A percentile compares a stretch with the other conserved stretches of the same genome.
phyloP scores from a whole-genome alignment of 1,140 invertebrate species.

The Lasioglossum baleicum region DNA sequence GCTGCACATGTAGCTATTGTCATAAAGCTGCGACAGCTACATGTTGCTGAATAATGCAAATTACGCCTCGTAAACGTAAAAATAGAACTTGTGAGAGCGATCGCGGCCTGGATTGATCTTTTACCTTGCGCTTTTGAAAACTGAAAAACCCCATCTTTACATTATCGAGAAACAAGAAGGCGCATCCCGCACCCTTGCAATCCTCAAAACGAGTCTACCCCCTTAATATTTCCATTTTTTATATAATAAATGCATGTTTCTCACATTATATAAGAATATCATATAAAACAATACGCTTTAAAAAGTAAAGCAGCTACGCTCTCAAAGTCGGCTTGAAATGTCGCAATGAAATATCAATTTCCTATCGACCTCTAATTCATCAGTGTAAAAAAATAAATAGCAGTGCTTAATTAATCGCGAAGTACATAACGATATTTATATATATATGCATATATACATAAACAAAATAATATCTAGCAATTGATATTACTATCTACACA shows the following conservation, averaged over 20 bases:
- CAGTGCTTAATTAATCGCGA: constrained; percentile 30
- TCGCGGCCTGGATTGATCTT: no score
- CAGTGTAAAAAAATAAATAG: constrained; percentile 45
- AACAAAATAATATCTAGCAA: constrained; percentile 29
- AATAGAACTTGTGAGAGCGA: no score
- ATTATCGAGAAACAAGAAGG: no score
- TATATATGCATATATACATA: constrained; percentile 31
- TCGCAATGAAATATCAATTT: constrained; percentile 35
- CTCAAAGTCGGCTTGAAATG: background rate
- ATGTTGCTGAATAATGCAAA: no score
- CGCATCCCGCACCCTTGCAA: no score
- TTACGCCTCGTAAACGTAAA: no score
- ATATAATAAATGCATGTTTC: constrained; percentile 20
- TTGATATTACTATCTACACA: constrained; percentile 11
- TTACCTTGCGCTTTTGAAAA: no score
- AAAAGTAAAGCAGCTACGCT: constrained; percentile 8
- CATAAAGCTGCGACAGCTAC: no score
- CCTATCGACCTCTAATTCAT: background rate
- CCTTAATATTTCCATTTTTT: constrained; percentile 9
- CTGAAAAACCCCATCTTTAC: no score
- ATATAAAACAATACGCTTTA: constrained; percentile 22
- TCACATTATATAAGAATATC: constrained; percentile 8
- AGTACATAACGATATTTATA: constrained; percentile 26
- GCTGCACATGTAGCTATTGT: no score
- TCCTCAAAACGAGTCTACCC: no score